Percentiles rank a stretch among this genome's conserved stretches.
Conservation (phyloP, 2,113 vertebrate species). For the Ameiurus melas region DNA sequence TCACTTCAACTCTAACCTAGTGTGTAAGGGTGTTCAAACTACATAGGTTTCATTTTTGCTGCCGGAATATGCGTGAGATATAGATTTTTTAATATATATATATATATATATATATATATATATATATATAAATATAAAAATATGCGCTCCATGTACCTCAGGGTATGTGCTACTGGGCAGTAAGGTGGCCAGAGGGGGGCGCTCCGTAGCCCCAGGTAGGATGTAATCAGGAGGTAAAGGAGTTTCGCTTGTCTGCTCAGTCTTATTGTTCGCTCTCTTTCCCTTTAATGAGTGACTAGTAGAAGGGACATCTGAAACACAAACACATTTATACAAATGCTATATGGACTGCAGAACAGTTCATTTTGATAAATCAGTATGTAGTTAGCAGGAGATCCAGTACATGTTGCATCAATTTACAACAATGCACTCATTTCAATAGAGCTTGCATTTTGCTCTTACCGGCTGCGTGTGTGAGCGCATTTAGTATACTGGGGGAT, state of each 20-base stretch:
- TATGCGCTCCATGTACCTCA: no score
- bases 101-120: no score
- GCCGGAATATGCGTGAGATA: not conserved
- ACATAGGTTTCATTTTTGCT: not conserved
- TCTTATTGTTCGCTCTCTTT: conserved; percentile 70
- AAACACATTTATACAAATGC: not conserved
- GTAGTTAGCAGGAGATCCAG: not conserved
- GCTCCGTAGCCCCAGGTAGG: conserved; percentile 75
- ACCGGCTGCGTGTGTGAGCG: conserved; percentile 71
- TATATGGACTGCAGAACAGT: not conserved
- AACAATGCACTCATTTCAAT: not conserved
- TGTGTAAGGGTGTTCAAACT: not conserved
- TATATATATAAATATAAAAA: no score
- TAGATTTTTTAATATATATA: no score
- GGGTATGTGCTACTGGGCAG: conserved; percentile 64
- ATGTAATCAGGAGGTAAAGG: conserved; percentile 75
- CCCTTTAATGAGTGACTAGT: conserved; percentile 55
- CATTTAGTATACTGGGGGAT: conserved; percentile 73
- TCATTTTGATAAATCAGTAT: not conserved
- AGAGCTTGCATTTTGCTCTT: not conserved
- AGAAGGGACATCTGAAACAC: conserved; percentile 41
- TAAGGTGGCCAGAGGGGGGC: conserved; percentile 72
- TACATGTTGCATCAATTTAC: not conserved
- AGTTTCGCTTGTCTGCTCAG: conserved; percentile 66
- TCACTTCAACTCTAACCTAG: not conserved